Evolutionary conservation across 2,888 invertebrate genomes (phyloP).

Genomic region (Dermolepida albohirtum): DNA sequence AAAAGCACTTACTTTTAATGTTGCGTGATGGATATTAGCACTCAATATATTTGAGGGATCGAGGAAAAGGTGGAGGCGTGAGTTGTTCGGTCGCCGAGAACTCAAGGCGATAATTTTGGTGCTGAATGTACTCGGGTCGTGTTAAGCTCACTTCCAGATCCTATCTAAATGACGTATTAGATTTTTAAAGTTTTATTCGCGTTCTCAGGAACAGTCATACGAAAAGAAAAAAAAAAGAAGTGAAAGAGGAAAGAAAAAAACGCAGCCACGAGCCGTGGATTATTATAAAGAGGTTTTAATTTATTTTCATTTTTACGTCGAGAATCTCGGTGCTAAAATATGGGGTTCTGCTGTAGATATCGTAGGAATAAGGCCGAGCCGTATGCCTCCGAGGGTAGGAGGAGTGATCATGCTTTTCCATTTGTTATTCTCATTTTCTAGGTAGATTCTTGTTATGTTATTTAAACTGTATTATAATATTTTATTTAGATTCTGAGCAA

Average conservation of each 20-base stretch:
- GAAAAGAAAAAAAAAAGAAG: constrained; percentile 37
- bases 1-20: constrained; percentile 23
- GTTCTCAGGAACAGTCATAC: constrained; percentile 33
- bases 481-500: no score
- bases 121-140: constrained; percentile 59
- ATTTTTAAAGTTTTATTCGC: constrained; percentile 63
- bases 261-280: constrained; percentile 63
- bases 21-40: constrained; percentile 46
- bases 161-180: constrained; percentile 65
- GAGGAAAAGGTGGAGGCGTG: constrained; percentile 31
- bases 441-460: no score
- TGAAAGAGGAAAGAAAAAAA: constrained; percentile 53
- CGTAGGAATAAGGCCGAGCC: constrained; percentile 37
- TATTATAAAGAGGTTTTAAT: constrained; percentile 58
- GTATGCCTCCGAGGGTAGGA: constrained; percentile 58
- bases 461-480: no score
- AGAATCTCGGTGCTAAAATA: constrained; percentile 54
- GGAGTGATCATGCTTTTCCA: constrained; percentile 43
- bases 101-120: constrained; percentile 45
- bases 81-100: constrained; percentile 12
- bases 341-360: constrained; percentile 54
- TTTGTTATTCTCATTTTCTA: no score
- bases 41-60: constrained; percentile 44
- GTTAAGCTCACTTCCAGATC: constrained; percentile 55
- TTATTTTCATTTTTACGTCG: constrained; percentile 60